A percentile compares a stretch with the other conserved stretches of the same genome.
Evolutionary conservation across 2,888 invertebrate species (phyloP).

Genomic region (Apoda limacodes): DNA sequence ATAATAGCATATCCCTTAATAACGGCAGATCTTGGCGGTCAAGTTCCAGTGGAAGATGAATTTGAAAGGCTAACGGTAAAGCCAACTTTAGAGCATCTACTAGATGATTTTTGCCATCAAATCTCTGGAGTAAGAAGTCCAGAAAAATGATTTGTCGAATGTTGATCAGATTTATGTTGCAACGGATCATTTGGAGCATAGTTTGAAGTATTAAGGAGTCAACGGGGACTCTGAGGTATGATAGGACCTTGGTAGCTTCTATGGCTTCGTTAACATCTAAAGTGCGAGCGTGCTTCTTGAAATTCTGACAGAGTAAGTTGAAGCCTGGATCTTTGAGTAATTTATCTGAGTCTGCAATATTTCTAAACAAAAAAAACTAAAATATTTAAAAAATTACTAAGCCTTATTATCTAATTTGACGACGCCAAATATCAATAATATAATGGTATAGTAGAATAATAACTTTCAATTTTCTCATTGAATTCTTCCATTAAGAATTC

Average conservation of each 20-base stretch:
- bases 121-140: constrained; percentile 67
- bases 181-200: constrained; percentile 72
- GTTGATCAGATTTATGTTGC: constrained; percentile 70
- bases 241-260: constrained; percentile 69
- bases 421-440: no score
- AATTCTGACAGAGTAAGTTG: constrained; percentile 65
- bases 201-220: constrained; percentile 71
- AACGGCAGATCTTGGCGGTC: constrained; percentile 62
- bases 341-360: constrained; percentile 36
- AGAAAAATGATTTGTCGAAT: constrained; percentile 73
- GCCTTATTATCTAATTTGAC: no score
- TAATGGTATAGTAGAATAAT: no score
- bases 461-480: no score
- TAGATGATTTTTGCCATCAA: constrained; percentile 63
- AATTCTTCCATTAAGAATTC: no score
- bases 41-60: constrained; percentile 68
- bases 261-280: constrained; percentile 67
- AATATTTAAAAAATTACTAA: constrained; percentile 1
- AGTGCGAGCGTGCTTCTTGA: constrained; percentile 64
- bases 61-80: constrained; percentile 75
- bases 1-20: constrained; percentile 66
- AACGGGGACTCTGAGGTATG: constrained; percentile 67
- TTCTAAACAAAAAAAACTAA: constrained; percentile 20
- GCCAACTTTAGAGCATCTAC: constrained; percentile 74
- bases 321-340: constrained; percentile 69